A percentile compares a stretch with the other conserved stretches of the same genome.
phyloP scores from a whole-genome alignment of 2,888 invertebrate genomes.

The Ochlodes sylvanus region DNA sequence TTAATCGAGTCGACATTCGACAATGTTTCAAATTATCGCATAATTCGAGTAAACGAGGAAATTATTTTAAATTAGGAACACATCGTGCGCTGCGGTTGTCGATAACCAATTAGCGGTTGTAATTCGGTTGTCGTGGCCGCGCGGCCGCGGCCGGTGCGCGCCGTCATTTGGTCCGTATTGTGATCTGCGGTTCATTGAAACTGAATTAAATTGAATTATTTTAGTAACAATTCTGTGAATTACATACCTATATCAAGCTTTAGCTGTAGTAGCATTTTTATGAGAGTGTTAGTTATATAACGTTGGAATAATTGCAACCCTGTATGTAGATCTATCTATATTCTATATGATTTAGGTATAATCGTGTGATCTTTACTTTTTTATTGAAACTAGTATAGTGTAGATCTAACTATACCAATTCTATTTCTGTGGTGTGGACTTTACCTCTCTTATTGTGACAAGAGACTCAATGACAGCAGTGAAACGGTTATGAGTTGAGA shows the following conservation, averaged over 20 bases:
- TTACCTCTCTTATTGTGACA: too few species aligned
- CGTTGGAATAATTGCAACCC: too few species aligned
- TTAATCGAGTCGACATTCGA: conserved; percentile 17
- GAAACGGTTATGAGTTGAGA: too few species aligned
- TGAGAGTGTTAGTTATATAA: too few species aligned
- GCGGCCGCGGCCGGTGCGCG: background rate
- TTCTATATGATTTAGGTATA: too few species aligned
- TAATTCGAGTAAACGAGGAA: conserved; percentile 36
- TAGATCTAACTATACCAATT: too few species aligned
- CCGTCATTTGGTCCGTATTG: conserved; percentile 14
- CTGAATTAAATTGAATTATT: background rate
- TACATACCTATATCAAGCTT: background rate
- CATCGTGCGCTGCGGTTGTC: conserved; percentile 48
- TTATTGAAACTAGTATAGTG: too few species aligned
- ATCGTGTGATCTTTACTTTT: too few species aligned
- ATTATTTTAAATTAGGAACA: conserved; percentile 39
- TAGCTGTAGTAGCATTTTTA: too few species aligned
- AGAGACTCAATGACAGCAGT: too few species aligned
- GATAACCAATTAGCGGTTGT: conserved; percentile 70
- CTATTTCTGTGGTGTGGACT: too few species aligned
- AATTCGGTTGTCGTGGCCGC: conserved; percentile 43
- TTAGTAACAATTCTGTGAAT: background rate
- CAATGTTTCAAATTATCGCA: conserved; percentile 32
- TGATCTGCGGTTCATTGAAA: conserved; percentile 20
- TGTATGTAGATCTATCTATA: too few species aligned